A percentile compares a stretch with the other conserved stretches of the same genome.
Conservation (phyloP, 2,888 invertebrate species). For the Timema cristinae region DNA sequence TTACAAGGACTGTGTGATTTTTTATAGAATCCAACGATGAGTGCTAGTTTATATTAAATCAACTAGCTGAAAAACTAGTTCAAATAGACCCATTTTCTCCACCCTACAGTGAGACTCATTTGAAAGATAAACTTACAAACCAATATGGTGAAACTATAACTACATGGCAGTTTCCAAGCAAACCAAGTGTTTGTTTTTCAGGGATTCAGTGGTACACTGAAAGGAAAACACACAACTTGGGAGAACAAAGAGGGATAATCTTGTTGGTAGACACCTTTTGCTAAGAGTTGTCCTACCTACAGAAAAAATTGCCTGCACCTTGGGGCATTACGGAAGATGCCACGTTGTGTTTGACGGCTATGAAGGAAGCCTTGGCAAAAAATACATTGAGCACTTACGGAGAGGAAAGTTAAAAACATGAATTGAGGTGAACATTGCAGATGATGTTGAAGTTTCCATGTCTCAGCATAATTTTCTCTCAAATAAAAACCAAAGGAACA, state of each 20-base stretch:
- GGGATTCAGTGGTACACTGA: slow-evolving; percentile 2
- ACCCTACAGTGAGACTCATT: slow-evolving; percentile 3
- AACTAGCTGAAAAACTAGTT: slow-evolving; percentile 1
- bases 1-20: slow-evolving; percentile 1
- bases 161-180: background rate
- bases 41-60: background rate
- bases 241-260: background rate
- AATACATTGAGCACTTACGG: too few species aligned
- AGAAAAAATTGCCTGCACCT: background rate
- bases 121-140: background rate
- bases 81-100: background rate
- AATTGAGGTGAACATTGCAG: too few species aligned
- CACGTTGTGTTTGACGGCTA: slow-evolving; percentile 2
- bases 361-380: too few species aligned
- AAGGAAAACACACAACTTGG: background rate
- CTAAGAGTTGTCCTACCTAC: background rate
- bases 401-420: too few species aligned
- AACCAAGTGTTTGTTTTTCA: slow-evolving; percentile 2
- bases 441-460: too few species aligned
- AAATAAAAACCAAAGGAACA: too few species aligned
- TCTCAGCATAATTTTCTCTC: too few species aligned
- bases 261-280: background rate
- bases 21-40: slow-evolving; percentile 3
- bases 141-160: slow-evolving; percentile 9
- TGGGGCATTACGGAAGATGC: background rate